Base-by-base conservation (phyloP, 2,113 vertebrate genomes). In the Rousettus leschenaultii region DNA sequence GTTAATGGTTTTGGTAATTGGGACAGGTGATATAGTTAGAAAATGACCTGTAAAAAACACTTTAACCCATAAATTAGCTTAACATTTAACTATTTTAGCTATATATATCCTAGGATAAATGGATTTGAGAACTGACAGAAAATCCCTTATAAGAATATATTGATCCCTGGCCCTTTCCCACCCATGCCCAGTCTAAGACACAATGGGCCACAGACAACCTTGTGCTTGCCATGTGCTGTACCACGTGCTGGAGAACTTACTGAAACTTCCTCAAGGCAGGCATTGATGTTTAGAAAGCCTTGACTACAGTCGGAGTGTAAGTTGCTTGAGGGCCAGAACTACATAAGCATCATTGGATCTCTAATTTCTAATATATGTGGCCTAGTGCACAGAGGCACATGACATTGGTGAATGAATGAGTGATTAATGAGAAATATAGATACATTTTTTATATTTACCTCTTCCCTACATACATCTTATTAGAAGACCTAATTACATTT, bases 401-500 rank as follows among this genome's bases (percentile, higher is more conserved):
- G 89, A 21, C 9, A 59, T 7, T 85, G 53, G 53, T 26, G 33
- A 94, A 95, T 84, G 45, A 96, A 66, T 79, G n/a, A 74, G 59
- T 21, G 45, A 74, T 77, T 92, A 86, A 65, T 78, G 38, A 84
- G 48, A 77, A 79, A 38, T 51, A 33, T 61, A 78, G n/a, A 4
- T 55, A 74, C 51, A 5, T n/a, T 88, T 89, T 16, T 63, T 30
- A 10, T 65, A 57, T 57, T 51, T 87, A n/a, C 30, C 51, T 95
- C 21, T 84, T 92, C 33, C 7, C 48, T 66, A n/a, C 4, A 66
- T 79, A 55, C 40, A 82, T 92, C 48, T 94, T 85, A 96, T 92
- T 95, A 96, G 68, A 28, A 88, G n/a, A 74, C 16, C 66, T 94
- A 95, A 95, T 95, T 97, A 92, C 92, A 97, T 97, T 73, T 57